Base-by-base conservation (phyloP, 1,140 invertebrate species). In the Episyrphus balteatus region DNA sequence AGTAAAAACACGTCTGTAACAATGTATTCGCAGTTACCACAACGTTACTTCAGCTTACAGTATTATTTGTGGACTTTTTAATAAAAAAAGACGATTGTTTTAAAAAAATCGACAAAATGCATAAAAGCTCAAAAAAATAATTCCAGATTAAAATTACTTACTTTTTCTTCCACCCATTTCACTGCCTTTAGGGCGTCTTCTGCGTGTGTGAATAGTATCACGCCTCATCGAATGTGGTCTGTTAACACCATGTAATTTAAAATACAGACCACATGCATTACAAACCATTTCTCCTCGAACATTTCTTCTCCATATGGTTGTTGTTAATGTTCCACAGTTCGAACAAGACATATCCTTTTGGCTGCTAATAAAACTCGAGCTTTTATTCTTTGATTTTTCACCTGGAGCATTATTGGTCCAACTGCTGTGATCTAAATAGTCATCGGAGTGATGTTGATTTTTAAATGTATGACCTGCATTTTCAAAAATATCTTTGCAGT, bases 131-230 rank as follows among this genome's bases (percentile, higher is more conserved):
- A 5, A 5, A 26, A 5, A 26, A 26, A 26, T 26, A 26, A 26
- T 26, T 3, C 21, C 8, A 5, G 21, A 26, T 26, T 26, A 26
- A 19, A 51, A 52, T 13, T 59, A 58, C 46, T 53, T 46, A 59
- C 63, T 70, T 57, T 73, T 61, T 31, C 72, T 59, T 44, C 72
- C 70, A 30, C 73, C 74, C 45, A 62, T 68, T 55, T 75, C 76
- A 55, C 79, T 77, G 55, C 82, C 78, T 56, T 87, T 83, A 5
- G 90, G 90, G 61, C 93, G 83, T 55, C 94, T 79, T 70, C 94
- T 88, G 51, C 94, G 73, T 14, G 92, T 97, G 70, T 97, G 93
- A 64, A 98, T 97, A 9, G 91, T 93, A 62, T 97, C 93, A 61
- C 95, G 88, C 57, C 92, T 79, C 92, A 98, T 97, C 21, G 92